These are phyloP conservation scores for Agonopterix arenella DNA, from an alignment of 2,888 invertebrate genomes.

Conservation along the genomic window DNA sequence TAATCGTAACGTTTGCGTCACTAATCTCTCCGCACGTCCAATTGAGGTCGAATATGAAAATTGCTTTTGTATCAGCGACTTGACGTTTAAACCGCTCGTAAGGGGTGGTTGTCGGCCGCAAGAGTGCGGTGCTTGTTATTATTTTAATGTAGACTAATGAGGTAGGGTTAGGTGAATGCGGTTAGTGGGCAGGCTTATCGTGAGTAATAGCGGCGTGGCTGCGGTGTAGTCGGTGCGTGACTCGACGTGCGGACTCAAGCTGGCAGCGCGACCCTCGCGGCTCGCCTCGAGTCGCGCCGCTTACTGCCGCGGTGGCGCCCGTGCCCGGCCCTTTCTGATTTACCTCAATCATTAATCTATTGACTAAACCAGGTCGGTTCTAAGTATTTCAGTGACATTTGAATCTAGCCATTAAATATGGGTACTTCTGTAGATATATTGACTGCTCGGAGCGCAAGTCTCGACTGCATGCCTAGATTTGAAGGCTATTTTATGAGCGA, in stretches of 20 bases:
- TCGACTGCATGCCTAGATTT: constrained; percentile 1
- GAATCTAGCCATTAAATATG: constrained; percentile 25
- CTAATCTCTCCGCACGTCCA: constrained; percentile 2
- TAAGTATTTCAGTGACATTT: constrained; percentile 42
- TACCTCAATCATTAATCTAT: constrained; percentile 56
- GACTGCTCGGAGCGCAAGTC: not conserved
- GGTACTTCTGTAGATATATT: not conserved
- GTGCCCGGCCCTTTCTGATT: constrained; percentile 49
- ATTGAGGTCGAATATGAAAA: constrained; percentile 16
- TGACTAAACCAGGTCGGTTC: constrained; percentile 33
- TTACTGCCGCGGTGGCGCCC: constrained; percentile 14
- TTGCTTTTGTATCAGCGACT: no score
- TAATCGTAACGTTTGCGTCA: constrained; percentile 15
- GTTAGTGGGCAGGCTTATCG: constrained; percentile 44
- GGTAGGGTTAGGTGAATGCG: constrained; percentile 46
- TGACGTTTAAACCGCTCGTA: no score
- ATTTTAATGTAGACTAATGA: constrained; percentile 57
- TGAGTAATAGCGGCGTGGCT: constrained; percentile 48
- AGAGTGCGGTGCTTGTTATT: constrained; percentile 39
- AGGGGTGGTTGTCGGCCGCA: constrained; percentile 21
- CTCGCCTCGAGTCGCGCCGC: no score
- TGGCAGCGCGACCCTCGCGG: constrained; percentile 14
- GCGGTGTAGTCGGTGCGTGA: constrained; percentile 48
- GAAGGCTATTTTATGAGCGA: constrained; percentile 2
- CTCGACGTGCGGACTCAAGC: constrained; percentile 21